A percentile compares a stretch with the other conserved stretches of the same genome.
phyloP scores from a whole-genome alignment of 2,113 vertebrate species.

The Triplophysa siluroides region DNA sequence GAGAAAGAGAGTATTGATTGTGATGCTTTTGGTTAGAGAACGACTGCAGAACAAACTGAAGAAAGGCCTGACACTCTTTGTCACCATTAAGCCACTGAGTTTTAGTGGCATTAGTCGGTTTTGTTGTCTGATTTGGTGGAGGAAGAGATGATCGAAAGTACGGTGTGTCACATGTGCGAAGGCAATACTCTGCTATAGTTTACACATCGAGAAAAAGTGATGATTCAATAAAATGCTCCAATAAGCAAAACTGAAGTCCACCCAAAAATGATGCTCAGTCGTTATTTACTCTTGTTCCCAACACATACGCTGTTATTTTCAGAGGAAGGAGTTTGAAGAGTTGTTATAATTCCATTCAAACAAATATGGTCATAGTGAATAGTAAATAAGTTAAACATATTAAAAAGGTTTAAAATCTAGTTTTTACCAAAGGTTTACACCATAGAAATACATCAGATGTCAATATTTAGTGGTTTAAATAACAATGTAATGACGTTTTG shows the following conservation, averaged over 20 bases:
- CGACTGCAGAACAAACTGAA: slow-evolving; percentile 61
- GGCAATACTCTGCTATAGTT: background rate
- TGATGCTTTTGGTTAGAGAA: slow-evolving; percentile 59
- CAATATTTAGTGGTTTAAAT: too few species aligned
- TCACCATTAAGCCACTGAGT: slow-evolving; percentile 58
- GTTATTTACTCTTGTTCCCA: background rate
- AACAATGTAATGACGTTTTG: too few species aligned
- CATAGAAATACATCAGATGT: too few species aligned
- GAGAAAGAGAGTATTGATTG: slow-evolving; percentile 64
- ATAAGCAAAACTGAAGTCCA: background rate
- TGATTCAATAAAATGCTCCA: background rate
- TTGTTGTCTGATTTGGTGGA: background rate
- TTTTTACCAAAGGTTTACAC: too few species aligned
- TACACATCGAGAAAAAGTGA: background rate
- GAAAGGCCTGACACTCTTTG: slow-evolving; percentile 69
- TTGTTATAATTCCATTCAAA: too few species aligned
- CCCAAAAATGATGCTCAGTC: background rate
- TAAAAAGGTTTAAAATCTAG: too few species aligned
- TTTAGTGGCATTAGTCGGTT: slow-evolving; percentile 69
- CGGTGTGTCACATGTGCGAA: background rate
- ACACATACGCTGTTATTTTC: background rate
- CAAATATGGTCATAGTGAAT: background rate
- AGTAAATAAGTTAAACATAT: too few species aligned
- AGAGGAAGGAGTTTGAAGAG: background rate
- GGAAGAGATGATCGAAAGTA: slow-evolving; percentile 22